Evolutionary conservation across 2,888 invertebrate species (phyloP), one percentile per base, ranked within the genome.

Genomic region (Tromatobia lineatoria): DNA sequence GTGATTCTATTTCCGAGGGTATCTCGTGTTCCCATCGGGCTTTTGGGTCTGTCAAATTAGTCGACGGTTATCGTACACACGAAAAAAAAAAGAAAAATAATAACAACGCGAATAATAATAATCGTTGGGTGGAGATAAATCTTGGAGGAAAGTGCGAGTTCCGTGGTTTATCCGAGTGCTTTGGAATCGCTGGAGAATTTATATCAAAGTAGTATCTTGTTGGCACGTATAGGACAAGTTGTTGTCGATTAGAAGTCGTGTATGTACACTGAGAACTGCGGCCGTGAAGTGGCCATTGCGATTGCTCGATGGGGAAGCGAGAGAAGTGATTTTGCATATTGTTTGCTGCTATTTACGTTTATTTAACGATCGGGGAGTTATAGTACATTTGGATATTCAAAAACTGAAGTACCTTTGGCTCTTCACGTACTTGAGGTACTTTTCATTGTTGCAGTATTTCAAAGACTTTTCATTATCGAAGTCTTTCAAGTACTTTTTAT

Each of bases 221-320:
- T 7, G 38, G 20, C 13, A 38, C 64, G 20, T 45, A 45, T 8
- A n/a, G 45, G 13, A 67, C 67, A 47, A 64, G 38, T 25, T 25
- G 47, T 47, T 45, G 45, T 47, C 20, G 67, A 67, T 67, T 67
- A 67, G 45, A 45, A 67, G 20, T 47, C 18, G 25, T 10, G 67
- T 45, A 59, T 29, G n/a, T 38, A 38, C 10, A 38, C 38, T 38
- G 29, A 29, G 3, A 15, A 29, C 15, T 7, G 7, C 6, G 47
- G 7, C n/a, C 1, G 1, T n/a, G 11, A n/a, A 47, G 47, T 47
- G 47, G 15, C 47, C 15, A 38, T 10, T 38, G 10, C 10, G 38
- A 38, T 38, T 38, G 10, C 8, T 38, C 10, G 38, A 10, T 10
- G 38, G 2, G 38, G 8, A 38, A 38, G 38, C 38, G 10, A 38